Evolutionary conservation across 2,888 invertebrate species (phyloP), one percentile per base, ranked within the genome.

Genomic region (Cantharis rustica): DNA sequence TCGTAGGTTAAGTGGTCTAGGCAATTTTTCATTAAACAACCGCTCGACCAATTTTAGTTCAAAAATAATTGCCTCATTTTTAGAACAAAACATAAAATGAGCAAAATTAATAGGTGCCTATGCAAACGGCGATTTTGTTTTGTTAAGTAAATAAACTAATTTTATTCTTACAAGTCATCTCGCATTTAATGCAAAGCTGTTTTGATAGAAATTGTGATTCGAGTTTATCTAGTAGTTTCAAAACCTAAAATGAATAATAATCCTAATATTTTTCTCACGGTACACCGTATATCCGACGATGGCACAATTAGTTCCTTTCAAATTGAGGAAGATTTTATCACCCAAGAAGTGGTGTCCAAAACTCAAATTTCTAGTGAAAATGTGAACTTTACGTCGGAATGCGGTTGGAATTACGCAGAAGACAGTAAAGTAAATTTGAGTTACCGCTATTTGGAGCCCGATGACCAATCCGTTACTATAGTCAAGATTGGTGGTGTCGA

Each of bases 221-320:
- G 73, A 64, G 68, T 71, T 69, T 79, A 86, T 86, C 85, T 84
- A 85, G 85, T 86, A 81, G 84, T 84, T 84, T 80, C 82, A 80
- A 81, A 83, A 81, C 79, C n/a, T 70, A 85, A 85, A 85, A 84
- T 83, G 80, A 83, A 79, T 78, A 79, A 82, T 74, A 79, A 82
- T 74, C 84, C 86, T 82, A 84, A 84, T 79, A 83, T 83, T 79
- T 82, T 84, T 79, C 81, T 86, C 75, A 85, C 85, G 76, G 82
- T 87, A 62, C 84, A 85, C 79, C 83, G 79, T 72, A 82, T 86
- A 23, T 76, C 78, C 72, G 80, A 84, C 27, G 84, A 85, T 78
- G 84, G 84, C 63, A 79, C 77, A 17, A 79, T 83, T 62, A 81
- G 81, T 74, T 84, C 85, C 31, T 78, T 80, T 71, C 82, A 84